Conservation (phyloP, 1,140 invertebrate species). For the Hyles euphorbiae region DNA sequence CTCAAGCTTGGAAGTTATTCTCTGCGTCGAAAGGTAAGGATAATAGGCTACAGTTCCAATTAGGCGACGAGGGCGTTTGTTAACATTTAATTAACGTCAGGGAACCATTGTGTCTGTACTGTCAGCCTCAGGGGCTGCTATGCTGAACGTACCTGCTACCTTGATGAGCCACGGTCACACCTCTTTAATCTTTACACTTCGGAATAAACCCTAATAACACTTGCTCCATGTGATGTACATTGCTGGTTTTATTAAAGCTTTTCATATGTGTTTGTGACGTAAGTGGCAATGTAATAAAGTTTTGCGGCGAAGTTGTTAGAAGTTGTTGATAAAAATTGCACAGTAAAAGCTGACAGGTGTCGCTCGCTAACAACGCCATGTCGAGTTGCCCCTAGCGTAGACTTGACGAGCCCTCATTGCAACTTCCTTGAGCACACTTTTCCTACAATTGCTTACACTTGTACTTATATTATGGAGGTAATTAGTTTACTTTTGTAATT, state of each 20-base stretch:
- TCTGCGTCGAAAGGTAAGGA: constrained; percentile 65
- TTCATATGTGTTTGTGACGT: not conserved
- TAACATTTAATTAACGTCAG: constrained; percentile 75
- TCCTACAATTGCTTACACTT: not conserved
- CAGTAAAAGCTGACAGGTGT: constrained; percentile 35
- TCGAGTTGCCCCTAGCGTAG: constrained; percentile 44
- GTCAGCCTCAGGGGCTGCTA: constrained; percentile 44
- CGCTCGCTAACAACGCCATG: constrained; percentile 61
- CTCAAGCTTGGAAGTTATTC: constrained; percentile 63
- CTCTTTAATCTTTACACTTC: constrained; percentile 9
- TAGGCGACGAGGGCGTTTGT: constrained; percentile 74
- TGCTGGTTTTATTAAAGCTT: not conserved
- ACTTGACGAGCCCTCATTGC: constrained; percentile 48
- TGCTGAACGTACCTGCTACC: constrained; percentile 13
- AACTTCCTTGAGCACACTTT: constrained; percentile 36
- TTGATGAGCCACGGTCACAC: constrained; percentile 25
- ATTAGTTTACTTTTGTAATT: too few relatives aligned
- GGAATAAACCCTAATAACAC: constrained; percentile 1
- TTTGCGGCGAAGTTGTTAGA: not conserved
- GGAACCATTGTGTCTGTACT: constrained; percentile 60
- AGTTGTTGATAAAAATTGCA: not conserved
- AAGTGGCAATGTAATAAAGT: not conserved
- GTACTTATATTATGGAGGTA: constrained; percentile 2
- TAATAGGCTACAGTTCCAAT: constrained; percentile 74
- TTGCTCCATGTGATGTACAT: constrained; percentile 2